Evolutionary conservation across 1,140 invertebrate genomes (phyloP), one percentile per base, ranked within the genome.

Genomic region (Tetragonula clypearis): DNA sequence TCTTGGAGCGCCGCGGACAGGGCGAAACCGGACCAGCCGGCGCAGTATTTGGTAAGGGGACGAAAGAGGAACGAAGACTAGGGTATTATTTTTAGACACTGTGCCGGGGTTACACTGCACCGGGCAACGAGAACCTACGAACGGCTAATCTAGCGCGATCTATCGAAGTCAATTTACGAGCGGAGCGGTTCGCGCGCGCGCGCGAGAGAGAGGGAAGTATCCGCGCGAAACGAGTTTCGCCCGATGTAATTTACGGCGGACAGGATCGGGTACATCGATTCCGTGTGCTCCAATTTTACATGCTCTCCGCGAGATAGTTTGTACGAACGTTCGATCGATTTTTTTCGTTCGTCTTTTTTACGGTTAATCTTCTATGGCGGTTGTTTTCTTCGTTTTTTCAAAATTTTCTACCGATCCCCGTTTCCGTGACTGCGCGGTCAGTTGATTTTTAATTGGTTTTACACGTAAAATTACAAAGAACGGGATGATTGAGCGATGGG

Each of bases 1-100:
- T 96, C 96, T 84, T 97, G 96, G 96, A 96, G 95, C 92, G 94
- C 95, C 81, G 95, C 92, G 79, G 96, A 97, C 92, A 93, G 95
- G 74, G 92, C 95, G 66, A 94, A 95, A 86, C 94, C 93, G 35
- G 96, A 96, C 88, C 94, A 96, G 90, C 95, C 95, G 66, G 93
- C 95, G 85, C 95, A 96, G 92, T 96, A 96, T 94, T 94, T 96
- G 90, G 96, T 96, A 94, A 95, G 85, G 58, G 83, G 65, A 68
- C 71, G 80, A 83, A 87, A 82, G 75, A 71, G 78, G 81, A 81
- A 65, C 77, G 84, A 58, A 60, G 2, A 55, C 26, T 35, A 21
- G 65, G 78, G 23, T 72, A 56, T 80, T 90, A 90, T 90, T 88
- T 86, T 90, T 90, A 90, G 86, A 79, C 35, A 6, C 58, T 17